These are phyloP conservation scores for Agrotis segetum DNA, from an alignment of 2,888 invertebrate species.

Conservation along the genomic window DNA sequence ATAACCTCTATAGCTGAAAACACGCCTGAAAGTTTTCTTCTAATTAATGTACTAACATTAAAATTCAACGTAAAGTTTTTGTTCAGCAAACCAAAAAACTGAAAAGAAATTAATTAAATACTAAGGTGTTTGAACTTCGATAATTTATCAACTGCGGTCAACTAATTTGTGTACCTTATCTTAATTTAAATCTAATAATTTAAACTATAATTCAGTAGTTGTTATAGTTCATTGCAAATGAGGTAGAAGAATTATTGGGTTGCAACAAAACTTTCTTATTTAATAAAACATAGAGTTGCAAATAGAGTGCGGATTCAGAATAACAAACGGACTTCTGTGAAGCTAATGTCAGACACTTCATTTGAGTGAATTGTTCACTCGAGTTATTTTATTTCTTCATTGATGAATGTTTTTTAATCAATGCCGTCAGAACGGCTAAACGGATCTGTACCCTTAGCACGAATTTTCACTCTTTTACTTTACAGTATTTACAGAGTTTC, in stretches of 20 bases:
- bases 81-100: constrained; percentile 1
- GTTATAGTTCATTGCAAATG: constrained; percentile 9
- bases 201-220: constrained; percentile 29
- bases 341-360: background rate
- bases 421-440: too few species aligned
- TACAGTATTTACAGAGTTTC: too few species aligned
- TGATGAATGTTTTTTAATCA: too few species aligned
- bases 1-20: background rate
- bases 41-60: constrained; percentile 9
- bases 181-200: constrained; percentile 37
- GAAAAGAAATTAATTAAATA: constrained; percentile 21
- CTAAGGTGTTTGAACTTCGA: constrained; percentile 23
- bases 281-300: constrained; percentile 42
- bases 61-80: constrained; percentile 10
- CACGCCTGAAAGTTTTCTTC: background rate
- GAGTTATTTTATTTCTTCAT: background rate
- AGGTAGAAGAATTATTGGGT: constrained; percentile 13
- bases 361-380: background rate
- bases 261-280: constrained; percentile 30
- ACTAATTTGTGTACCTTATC: constrained; percentile 19
- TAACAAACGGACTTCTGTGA: constrained; percentile 11
- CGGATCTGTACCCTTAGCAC: too few species aligned
- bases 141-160: constrained; percentile 17
- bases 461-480: too few species aligned
- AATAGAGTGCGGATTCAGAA: constrained; percentile 25